A percentile compares a stretch with the other conserved stretches of the same genome.
These are phyloP conservation scores for Drosophila fungiperda DNA, from an alignment of 2,888 invertebrate species.

Conservation along the genomic window DNA sequence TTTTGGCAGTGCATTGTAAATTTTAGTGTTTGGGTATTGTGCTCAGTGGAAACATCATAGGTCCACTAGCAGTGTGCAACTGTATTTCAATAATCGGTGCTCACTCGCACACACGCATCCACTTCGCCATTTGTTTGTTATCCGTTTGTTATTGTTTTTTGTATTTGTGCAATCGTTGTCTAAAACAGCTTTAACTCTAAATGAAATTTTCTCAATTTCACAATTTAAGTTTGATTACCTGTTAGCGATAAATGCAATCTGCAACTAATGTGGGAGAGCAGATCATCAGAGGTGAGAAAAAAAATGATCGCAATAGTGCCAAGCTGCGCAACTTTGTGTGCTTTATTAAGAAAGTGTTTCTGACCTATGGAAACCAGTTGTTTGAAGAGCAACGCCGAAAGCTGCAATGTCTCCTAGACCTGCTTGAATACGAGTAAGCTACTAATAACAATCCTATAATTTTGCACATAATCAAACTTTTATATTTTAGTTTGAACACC, in stretches of 20 bases:
- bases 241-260: background rate
- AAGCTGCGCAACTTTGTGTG: background rate
- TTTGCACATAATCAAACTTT: background rate
- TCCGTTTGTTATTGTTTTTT: background rate
- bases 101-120: slow-evolving; percentile 8
- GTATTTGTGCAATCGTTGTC: background rate
- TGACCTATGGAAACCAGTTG: background rate
- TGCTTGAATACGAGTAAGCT: background rate
- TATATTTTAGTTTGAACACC: background rate
- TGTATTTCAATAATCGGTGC: slow-evolving; percentile 69
- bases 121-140: background rate
- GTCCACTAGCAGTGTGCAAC: slow-evolving; percentile 45
- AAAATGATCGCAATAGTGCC: background rate
- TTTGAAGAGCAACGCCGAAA: background rate
- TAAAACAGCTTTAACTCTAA: background rate
- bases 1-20: background rate
- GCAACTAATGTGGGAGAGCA: background rate
- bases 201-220: background rate
- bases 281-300: background rate
- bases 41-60: slow-evolving; percentile 66
- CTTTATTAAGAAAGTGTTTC: background rate
- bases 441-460: background rate
- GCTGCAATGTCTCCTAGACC: background rate
- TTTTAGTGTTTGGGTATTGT: slow-evolving; percentile 9
- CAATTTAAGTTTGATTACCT: background rate